Base-by-base conservation (phyloP, 1,140 invertebrate species). In the Conus betulinus region DNA sequence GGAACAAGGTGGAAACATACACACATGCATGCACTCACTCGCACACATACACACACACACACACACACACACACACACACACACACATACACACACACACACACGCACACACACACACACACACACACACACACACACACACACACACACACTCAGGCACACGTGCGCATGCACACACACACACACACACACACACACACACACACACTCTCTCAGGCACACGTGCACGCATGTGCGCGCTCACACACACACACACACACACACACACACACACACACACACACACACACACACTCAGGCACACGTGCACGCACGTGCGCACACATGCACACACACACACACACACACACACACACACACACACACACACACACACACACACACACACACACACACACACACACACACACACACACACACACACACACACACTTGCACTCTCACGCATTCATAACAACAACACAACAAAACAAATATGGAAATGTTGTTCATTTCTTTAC, bases 191-290 rank as follows among this genome's bases (percentile, higher is more conserved):
- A 57, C 55, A 57, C 55, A 57, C 55, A 57, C 55, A 57, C 55
- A 7, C 13, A 57, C 55, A 71, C 7, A 71, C 6, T n/a, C 20
- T 71, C 17, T 71, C 67, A n/a, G 7, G n/a, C n/a, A n/a, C n/a
- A n/a, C n/a, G n/a, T n/a, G n/a, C 60, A 17, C 60, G 17, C 60
- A 63, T n/a, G n/a, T n/a, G n/a, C n/a, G n/a, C n/a, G n/a, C n/a
- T n/a, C n/a, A n/a, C n/a, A n/a, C 20, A 20, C 67, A 71, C 67
- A 71, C 67, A 71, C 67, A 71, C 67, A 71, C 67, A 71, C 67
- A 71, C 67, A 71, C 67, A 71, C 67, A 71, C 67, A 71, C 67
- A 71, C 67, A 71, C 67, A 71, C 67, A 71, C 67, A 71, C 67
- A 17, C 15, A 17, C 67, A 17, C 67, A 71, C 20, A 71, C 20